Conservation (phyloP, 23 tunicate species). For the Trididemnum nubilum region DNA sequence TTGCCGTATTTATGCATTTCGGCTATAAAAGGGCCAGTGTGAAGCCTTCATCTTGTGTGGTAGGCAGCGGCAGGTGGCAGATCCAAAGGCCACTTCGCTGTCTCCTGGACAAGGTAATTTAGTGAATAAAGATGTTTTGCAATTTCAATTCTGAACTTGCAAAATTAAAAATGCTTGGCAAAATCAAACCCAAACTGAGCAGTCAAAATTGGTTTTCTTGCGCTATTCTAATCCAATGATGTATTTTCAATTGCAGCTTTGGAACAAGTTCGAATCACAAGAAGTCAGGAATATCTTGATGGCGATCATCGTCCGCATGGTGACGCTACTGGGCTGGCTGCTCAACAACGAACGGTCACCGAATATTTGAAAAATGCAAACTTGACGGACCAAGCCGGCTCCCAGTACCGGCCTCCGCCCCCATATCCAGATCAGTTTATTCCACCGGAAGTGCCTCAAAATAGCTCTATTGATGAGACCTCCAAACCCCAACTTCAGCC, state of each 20-base stretch:
- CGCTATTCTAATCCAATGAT: too few species aligned
- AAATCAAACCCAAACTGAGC: too few species aligned
- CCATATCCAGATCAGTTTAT: constrained; percentile 40
- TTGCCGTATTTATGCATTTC: too few species aligned
- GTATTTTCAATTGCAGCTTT: constrained; percentile 17
- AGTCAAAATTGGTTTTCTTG: too few species aligned
- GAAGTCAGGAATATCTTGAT: constrained; percentile 47
- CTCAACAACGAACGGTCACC: constrained; percentile 31
- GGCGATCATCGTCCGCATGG: constrained; percentile 7
- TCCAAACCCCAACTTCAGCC: constrained; percentile 7
- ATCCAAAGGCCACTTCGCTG: too few species aligned
- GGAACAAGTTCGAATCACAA: constrained; percentile 35
- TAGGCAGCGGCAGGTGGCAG: too few species aligned
- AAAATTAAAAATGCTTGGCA: too few species aligned
- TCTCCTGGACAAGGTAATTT: too few species aligned
- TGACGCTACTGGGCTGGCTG: constrained; percentile 18
- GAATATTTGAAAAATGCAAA: background rate
- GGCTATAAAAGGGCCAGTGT: too few species aligned
- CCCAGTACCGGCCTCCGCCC: constrained; percentile 39
- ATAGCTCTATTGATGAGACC: background rate
- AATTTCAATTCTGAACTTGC: too few species aligned
- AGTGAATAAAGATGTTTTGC: too few species aligned
- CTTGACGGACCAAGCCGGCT: background rate
- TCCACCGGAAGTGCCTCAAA: background rate
- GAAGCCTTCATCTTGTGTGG: too few species aligned